A percentile compares a stretch with the other conserved stretches of the same genome.
phyloP scores from a whole-genome alignment of 1,140 invertebrate species.

The Argopecten irradians region DNA sequence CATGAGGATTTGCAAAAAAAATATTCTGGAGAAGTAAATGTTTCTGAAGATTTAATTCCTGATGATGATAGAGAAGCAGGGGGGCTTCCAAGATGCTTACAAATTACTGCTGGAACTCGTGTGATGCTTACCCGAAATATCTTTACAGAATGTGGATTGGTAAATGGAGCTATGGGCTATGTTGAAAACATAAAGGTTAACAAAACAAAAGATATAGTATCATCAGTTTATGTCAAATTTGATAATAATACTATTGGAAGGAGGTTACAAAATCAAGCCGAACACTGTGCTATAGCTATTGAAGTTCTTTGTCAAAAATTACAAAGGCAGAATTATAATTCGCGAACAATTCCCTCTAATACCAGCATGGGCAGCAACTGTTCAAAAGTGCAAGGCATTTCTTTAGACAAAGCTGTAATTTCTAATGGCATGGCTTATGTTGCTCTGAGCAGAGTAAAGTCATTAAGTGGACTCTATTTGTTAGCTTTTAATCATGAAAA shows the following conservation, averaged over 20 bases:
- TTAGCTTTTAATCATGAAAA: slow-evolving; percentile 27
- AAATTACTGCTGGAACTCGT: slow-evolving; percentile 17
- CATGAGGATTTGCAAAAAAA: background rate
- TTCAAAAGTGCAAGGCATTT: slow-evolving; percentile 57
- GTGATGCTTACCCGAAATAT: slow-evolving; percentile 45
- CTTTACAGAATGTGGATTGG: slow-evolving; percentile 30
- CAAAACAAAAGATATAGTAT: background rate
- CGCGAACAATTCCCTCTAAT: slow-evolving; percentile 54
- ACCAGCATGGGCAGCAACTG: slow-evolving; percentile 49
- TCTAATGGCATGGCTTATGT: slow-evolving; percentile 54
- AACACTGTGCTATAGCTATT: slow-evolving; percentile 42
- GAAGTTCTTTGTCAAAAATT: slow-evolving; percentile 38
- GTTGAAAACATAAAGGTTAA: slow-evolving; percentile 13
- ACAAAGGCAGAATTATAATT: slow-evolving; percentile 36
- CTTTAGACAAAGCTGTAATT: slow-evolving; percentile 45
- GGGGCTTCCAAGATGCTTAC: background rate
- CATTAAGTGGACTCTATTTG: slow-evolving; percentile 41
- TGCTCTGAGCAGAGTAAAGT: slow-evolving; percentile 47
- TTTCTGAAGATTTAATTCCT: slow-evolving; percentile 15
- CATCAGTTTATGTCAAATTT: slow-evolving; percentile 50
- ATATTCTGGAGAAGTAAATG: background rate
- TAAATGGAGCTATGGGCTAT: slow-evolving; percentile 42
- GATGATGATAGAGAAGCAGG: slow-evolving; percentile 39
- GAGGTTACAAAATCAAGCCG: background rate
- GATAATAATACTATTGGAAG: slow-evolving; percentile 51